Base-by-base conservation (phyloP, 1,140 invertebrate genomes). In the Onthophagus taurus region DNA sequence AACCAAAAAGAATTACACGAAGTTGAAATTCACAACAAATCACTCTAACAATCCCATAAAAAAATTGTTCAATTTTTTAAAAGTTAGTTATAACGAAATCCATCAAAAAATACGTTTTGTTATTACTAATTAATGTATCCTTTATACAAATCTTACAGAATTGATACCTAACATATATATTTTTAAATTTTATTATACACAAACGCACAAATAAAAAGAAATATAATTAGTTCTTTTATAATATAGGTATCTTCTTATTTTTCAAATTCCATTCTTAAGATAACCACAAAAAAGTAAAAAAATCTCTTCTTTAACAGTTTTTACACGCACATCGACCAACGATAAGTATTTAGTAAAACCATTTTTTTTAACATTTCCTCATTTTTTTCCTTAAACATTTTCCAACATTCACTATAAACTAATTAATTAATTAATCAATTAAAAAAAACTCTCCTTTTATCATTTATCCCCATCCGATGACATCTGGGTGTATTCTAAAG, bases 401-500 rank as follows among this genome's bases (percentile, higher is more conserved):
- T n/a, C 17, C 17, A 31, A 2, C 31, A 7, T 31, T 11, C 18
- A n/a, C 19, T 37, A 5, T 19, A 8, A 18, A 1, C 19, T 20
- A 9, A 23, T 37, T 9, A 13, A 19, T 21, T 7, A 8, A 19
- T 20, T 21, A 9, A 19, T 21, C 18, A 12, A 16, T 19, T 36
- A 18, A 18, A 18, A 35, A 18, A 36, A 17, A 9, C 17, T 37
- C 20, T 37, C 18, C 18, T 13, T 21, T 23, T 29, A 41, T 41
- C 38, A 41, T 41, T 41, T 41, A 2, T 41, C 38, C 1, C 5
- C 18, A 1, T 41, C 38, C 2, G 14, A 7, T 4, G 23, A 26
- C n/a, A 37, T 4, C 1, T 18, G 35, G 4, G 38, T 26, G 59
- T 75, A 78, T 55, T 77, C 75, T 21, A 79, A 60, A 24, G 73